These are phyloP conservation scores for Mobula birostris DNA, from an alignment of 2,113 vertebrate genomes.

Conservation along the genomic window DNA sequence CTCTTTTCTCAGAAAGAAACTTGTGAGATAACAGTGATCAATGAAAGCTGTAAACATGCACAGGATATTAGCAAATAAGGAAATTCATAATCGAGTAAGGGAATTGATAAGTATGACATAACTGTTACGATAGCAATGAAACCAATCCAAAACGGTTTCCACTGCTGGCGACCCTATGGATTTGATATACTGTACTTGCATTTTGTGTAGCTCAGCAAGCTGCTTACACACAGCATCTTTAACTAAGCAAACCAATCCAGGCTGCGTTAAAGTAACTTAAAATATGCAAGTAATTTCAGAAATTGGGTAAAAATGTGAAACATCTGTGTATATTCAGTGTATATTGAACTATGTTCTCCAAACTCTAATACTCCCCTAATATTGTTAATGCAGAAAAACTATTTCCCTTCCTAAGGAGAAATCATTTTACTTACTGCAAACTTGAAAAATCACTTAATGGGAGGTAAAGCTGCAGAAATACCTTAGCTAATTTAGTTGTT, in stretches of 20 bases:
- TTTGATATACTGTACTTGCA: no score
- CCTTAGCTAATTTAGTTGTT: constrained; percentile 29
- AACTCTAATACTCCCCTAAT: neutral
- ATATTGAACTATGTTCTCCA: neutral
- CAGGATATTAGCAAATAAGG: no score
- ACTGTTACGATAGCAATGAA: no score
- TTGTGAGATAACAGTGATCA: no score
- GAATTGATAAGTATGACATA: no score
- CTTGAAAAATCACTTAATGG: neutral
- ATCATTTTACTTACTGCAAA: no score
- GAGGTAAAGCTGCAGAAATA: constrained; percentile 12
- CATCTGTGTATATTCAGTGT: neutral
- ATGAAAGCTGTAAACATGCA: no score
- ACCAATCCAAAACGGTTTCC: no score
- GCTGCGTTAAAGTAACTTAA: neutral
- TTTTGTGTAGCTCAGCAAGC: neutral
- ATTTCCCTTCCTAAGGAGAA: constrained; percentile 12
- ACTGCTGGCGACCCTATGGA: no score
- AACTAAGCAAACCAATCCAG: neutral
- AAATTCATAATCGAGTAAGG: no score
- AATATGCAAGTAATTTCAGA: neutral
- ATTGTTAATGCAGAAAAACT: neutral
- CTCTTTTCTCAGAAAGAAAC: no score
- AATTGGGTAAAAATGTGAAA: neutral
- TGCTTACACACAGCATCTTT: neutral